Conservation (phyloP, 2,888 invertebrate species). For the Mesorhabditis spiculigera region DNA sequence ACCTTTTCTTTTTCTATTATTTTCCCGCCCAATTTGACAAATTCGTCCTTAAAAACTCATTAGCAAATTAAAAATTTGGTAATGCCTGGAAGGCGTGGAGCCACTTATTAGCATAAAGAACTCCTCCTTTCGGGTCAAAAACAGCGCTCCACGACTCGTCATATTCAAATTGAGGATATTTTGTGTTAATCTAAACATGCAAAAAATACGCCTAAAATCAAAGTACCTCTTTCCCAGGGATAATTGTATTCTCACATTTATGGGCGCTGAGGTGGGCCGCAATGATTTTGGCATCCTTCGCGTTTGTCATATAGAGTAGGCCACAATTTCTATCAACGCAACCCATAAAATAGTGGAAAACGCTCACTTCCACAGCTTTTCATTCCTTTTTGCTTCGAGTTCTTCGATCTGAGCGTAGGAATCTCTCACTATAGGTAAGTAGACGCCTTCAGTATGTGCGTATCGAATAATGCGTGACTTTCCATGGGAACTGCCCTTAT, state of each 20-base stretch:
- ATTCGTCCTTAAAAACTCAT: slow-evolving; percentile 27
- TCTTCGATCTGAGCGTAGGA: slow-evolving; percentile 35
- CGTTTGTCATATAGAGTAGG: slow-evolving; percentile 6
- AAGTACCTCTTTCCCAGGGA: slow-evolving; percentile 23
- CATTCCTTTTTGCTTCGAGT: slow-evolving; percentile 27
- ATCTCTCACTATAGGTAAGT: slow-evolving; percentile 35
- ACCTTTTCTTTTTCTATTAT: slow-evolving; percentile 23
- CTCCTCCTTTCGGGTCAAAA: slow-evolving; percentile 40
- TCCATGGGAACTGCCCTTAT: slow-evolving; percentile 54
- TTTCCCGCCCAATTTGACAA: slow-evolving; percentile 24
- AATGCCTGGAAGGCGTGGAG: slow-evolving; percentile 30
- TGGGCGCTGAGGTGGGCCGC: slow-evolving; percentile 21
- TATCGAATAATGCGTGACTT: slow-evolving; percentile 52
- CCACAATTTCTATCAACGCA: background rate
- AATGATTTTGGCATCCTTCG: slow-evolving; percentile 14
- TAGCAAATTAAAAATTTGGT: too few species aligned
- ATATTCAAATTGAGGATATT: slow-evolving; percentile 32
- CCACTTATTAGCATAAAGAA: slow-evolving; percentile 40
- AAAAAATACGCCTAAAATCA: background rate
- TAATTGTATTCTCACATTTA: slow-evolving; percentile 27
- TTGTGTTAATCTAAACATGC: slow-evolving; percentile 17
- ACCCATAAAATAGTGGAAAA: background rate
- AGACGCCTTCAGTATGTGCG: slow-evolving; percentile 42
- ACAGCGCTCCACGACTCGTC: slow-evolving; percentile 28
- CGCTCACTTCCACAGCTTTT: slow-evolving; percentile 34